Evolutionary conservation across 2,888 invertebrate genomes (phyloP).

Genomic region (Andrena bucephala): DNA sequence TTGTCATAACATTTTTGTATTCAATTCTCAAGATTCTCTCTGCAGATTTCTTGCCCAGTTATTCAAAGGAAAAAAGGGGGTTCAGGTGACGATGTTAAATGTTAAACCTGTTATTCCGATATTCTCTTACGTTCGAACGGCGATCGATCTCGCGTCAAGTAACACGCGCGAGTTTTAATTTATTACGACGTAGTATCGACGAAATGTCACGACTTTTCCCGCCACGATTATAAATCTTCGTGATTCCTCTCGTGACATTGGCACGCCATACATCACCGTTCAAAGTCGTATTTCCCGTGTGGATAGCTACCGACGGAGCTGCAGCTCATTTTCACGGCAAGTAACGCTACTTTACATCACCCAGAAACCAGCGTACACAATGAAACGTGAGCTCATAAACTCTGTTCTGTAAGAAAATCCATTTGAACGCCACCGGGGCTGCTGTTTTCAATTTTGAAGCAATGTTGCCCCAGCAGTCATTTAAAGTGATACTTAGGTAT

Average conservation of each 20-base stretch:
- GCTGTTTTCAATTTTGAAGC: not conserved
- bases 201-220: slow-evolving; percentile 17
- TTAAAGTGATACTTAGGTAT: too few relatives aligned
- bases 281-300: not conserved
- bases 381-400: slow-evolving; percentile 6
- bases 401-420: not conserved
- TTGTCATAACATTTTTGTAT: not conserved
- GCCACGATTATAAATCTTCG: slow-evolving; percentile 28
- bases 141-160: slow-evolving; percentile 4
- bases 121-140: not conserved
- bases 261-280: slow-evolving; percentile 28
- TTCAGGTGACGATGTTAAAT: not conserved
- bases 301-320: not conserved
- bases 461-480: not conserved
- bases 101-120: not conserved
- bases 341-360: not conserved
- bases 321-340: not conserved
- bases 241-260: slow-evolving; percentile 10
- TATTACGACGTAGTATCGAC: slow-evolving; percentile 24
- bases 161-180: slow-evolving; percentile 14
- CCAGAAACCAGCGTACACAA: not conserved
- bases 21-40: not conserved
- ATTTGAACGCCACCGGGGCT: not conserved
- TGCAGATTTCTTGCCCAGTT: not conserved
- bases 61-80: not conserved